Conservation (phyloP, 2,888 invertebrate genomes). For the Helicoverpa assulta region DNA sequence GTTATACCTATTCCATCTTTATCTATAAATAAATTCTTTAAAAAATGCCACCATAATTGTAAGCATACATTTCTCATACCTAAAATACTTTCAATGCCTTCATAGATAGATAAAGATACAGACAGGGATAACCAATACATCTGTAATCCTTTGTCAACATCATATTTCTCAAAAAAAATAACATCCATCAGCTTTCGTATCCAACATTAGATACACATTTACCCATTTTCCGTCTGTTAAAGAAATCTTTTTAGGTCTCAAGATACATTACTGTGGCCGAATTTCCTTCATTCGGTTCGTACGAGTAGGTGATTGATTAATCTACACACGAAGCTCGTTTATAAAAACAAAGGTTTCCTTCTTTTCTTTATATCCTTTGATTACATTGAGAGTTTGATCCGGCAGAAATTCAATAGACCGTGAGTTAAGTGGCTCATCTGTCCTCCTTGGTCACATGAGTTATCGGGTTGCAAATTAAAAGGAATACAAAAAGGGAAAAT, state of each 20-base stretch:
- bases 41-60: too few species aligned
- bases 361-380: conserved; percentile 70
- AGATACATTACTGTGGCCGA: conserved; percentile 42
- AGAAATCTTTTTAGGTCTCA: conserved; percentile 28
- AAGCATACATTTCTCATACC: too few species aligned
- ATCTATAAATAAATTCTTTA: too few species aligned
- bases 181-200: conserved; percentile 25
- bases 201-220: conserved; percentile 23
- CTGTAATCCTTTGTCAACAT: not conserved
- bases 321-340: conserved; percentile 54
- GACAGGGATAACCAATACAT: not conserved
- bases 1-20: too few species aligned
- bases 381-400: conserved; percentile 68
- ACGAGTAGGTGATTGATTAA: conserved; percentile 62
- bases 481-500: conserved; percentile 71
- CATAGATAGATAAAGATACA: not conserved
- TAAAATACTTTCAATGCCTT: too few species aligned
- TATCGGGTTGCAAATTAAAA: conserved; percentile 82
- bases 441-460: conserved; percentile 77
- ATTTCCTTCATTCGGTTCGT: conserved; percentile 61
- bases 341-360: conserved; percentile 65
- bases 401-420: conserved; percentile 81
- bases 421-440: conserved; percentile 85
- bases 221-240: conserved; percentile 2
- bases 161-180: not conserved